Percentiles rank a stretch among this genome's conserved stretches.
These are phyloP conservation scores for Priapulus caudatus DNA, from an alignment of 2,888 invertebrate species.

Conservation along the genomic window DNA sequence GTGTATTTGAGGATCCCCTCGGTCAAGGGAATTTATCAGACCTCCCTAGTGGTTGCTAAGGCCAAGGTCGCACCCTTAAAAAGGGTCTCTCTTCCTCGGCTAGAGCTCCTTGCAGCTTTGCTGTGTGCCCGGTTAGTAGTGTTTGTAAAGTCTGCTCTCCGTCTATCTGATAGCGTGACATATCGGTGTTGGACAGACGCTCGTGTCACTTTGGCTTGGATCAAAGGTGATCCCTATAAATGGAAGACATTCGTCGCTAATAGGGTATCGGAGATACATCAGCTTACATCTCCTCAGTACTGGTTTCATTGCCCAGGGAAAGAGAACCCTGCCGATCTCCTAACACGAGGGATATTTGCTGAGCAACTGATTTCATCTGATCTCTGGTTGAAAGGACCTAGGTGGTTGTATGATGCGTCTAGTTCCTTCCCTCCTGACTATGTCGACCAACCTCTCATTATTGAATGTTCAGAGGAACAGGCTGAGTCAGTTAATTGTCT, in stretches of 20 bases:
- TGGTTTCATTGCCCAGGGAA: constrained; percentile 24
- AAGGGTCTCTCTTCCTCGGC: constrained; percentile 18
- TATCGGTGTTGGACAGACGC: constrained; percentile 21
- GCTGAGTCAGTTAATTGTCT: too few relatives aligned
- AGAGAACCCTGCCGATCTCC: constrained; percentile 28
- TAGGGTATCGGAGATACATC: constrained; percentile 22
- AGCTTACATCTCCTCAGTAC: constrained; percentile 7
- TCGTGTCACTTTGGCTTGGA: constrained; percentile 21
- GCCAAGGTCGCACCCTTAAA: constrained; percentile 23
- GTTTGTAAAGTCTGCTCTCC: constrained; percentile 11
- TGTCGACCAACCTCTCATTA: too few relatives aligned
- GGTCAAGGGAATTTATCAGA: constrained; percentile 11
- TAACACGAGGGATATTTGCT: constrained; percentile 22
- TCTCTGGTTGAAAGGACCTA: constrained; percentile 25
- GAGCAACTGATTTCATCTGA: constrained; percentile 10
- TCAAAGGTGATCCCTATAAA: too few relatives aligned
- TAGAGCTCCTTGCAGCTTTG: constrained; percentile 14
- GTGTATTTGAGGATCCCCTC: constrained; percentile 7
- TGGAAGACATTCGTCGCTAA: constrained; percentile 23
- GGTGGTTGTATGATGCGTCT: constrained; percentile 18
- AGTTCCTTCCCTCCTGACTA: too few relatives aligned
- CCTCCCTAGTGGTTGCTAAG: too few relatives aligned
- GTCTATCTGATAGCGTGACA: neutral
- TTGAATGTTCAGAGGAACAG: too few relatives aligned
- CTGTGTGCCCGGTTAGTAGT: constrained; percentile 9